Base-by-base conservation (phyloP, 2,888 invertebrate species). In the Ashinkailepas kermadecensis region DNA sequence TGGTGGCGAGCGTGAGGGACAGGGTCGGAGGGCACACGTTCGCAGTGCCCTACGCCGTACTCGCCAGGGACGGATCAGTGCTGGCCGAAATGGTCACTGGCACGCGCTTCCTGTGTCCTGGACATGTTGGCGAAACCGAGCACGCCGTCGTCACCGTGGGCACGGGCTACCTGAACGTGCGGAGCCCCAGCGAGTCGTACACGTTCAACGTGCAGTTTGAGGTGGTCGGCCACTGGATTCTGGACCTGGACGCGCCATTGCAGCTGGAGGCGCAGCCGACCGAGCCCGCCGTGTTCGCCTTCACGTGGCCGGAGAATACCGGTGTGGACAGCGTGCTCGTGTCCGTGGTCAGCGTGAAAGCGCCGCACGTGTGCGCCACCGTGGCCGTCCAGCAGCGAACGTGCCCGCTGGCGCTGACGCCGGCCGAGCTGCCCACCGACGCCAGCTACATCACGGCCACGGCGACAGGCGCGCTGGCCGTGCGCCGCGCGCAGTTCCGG, bases 61-160 rank as follows among this genome's bases (percentile, higher is more conserved):
- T 95, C 86, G 93, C 93, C 74, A 97, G 97, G 96, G 97, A 96
- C 87, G 96, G 97, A 3, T 95, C 96, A 87, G 95, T 95, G 86
- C 95, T 95, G 0, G 90, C 93, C 95, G 13, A 93, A 95, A 23
- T 86, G 87, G 64, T 86, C 84, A 23, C 82, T 82, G 80, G 80
- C 83, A 11, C 82, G 83, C 59, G 82, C 67, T 4, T 81, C 81
- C 1, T 1, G 4, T 39, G 83, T 82, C 78, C 80, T 82, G 54
- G 67, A 81, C 12, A 70, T 84, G 25, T 81, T 80, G 64, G 80
- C 81, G 15, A 62, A 81, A 10, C 80, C 80, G 65, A 64, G 83
- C 13, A 82, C 58, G 62, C 64, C 78, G 15, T 81, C 82, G 56
- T 39, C 21, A 74, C 15, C 54, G 74, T 74, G 18, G 74, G 74